Evolutionary conservation across 2,888 invertebrate species (phyloP).

Genomic region (Tupiocoris notatus): DNA sequence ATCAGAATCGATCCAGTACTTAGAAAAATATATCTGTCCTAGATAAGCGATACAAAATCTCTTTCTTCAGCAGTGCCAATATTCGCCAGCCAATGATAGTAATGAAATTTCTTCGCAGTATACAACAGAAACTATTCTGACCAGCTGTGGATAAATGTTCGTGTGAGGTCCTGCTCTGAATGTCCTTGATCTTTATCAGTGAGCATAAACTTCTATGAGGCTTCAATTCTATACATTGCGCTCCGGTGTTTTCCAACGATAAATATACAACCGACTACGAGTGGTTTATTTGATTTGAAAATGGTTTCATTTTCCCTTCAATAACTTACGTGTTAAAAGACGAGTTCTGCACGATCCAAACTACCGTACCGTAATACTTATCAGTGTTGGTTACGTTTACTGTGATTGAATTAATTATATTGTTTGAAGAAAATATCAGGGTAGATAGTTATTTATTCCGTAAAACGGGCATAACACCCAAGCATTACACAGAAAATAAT

Average conservation of each 20-base stretch:
- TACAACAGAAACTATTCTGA: background rate
- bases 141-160: background rate
- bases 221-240: background rate
- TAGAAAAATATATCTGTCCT: no score
- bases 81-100: background rate
- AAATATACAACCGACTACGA: background rate
- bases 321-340: no score
- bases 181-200: background rate
- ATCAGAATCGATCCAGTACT: no score
- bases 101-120: background rate
- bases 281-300: background rate
- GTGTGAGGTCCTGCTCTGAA: background rate
- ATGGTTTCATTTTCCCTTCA: background rate
- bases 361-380: no score
- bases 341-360: no score
- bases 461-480: no score
- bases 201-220: background rate
- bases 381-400: no score
- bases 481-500: no score
- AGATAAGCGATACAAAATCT: no score
- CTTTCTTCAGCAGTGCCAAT: background rate
- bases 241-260: background rate
- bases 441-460: no score
- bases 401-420: no score
- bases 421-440: no score